A percentile compares a stretch with the other conserved stretches of the same genome.
Evolutionary conservation across 2,888 invertebrate genomes (phyloP).

Genomic region (Strigamia maritima): DNA sequence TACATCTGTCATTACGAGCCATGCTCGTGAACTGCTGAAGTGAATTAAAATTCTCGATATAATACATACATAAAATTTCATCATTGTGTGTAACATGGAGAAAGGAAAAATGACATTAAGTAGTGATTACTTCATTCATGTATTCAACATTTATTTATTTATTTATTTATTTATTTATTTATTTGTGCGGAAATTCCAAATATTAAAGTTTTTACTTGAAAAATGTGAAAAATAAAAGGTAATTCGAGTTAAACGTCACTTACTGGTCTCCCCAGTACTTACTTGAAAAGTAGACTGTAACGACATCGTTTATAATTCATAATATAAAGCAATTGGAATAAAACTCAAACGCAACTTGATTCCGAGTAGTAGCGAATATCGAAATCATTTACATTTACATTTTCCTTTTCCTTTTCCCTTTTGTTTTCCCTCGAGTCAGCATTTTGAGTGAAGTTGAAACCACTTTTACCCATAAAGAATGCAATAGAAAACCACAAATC

Average conservation of each 20-base stretch:
- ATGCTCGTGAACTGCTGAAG: neutral
- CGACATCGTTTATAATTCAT: neutral
- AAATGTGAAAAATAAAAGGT: too few species aligned
- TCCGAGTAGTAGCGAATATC: neutral
- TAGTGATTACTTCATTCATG: neutral
- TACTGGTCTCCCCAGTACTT: too few species aligned
- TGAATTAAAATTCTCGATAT: conserved; percentile 2
- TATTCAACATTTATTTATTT: neutral
- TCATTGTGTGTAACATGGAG: neutral
- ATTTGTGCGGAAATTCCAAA: too few species aligned
- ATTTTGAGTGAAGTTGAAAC: conserved; percentile 2
- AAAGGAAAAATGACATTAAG: neutral
- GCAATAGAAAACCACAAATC: conserved; percentile 22
- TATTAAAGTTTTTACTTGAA: too few species aligned
- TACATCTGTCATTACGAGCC: neutral
- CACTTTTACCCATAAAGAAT: conserved; percentile 23
- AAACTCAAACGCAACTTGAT: neutral
- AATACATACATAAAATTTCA: neutral
- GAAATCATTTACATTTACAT: conserved; percentile 4
- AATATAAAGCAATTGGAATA: neutral
- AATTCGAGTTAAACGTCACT: too few species aligned
- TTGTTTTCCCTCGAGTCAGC: neutral
- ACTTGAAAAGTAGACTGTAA: neutral
- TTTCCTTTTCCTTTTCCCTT: neutral
- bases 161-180: too few species aligned